phyloP scores from a whole-genome alignment of 1,140 invertebrate species.

The Heliconius hermathena region DNA sequence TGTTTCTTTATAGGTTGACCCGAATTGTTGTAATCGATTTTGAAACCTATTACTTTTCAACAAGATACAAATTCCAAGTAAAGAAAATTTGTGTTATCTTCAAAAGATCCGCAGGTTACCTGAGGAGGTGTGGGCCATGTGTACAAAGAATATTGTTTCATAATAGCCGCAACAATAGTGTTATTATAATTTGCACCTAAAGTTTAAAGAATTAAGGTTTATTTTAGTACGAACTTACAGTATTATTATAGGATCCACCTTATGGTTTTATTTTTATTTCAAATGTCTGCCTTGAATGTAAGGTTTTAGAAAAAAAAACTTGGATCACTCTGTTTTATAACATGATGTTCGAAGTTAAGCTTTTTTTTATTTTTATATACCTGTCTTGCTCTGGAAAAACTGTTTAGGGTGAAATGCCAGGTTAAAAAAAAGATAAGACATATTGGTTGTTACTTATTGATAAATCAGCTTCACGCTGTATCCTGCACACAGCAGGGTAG shows the following conservation, averaged over 20 bases:
- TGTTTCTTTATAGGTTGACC: constrained; percentile 5
- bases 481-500: too few species aligned
- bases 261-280: background rate
- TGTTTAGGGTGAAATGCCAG: too few species aligned
- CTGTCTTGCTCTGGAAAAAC: too few species aligned
- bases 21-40: background rate
- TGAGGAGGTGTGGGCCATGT: constrained; percentile 55
- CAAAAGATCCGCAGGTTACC: constrained; percentile 50
- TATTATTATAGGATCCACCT: constrained; percentile 12
- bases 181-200: background rate
- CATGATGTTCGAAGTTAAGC: background rate
- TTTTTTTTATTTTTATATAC: background rate
- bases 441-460: too few species aligned
- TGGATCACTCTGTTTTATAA: background rate
- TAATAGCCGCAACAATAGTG: constrained; percentile 3
- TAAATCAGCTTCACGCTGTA: too few species aligned
- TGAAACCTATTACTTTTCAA: background rate
- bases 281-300: background rate
- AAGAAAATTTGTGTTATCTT: constrained; percentile 27
- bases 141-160: constrained; percentile 48
- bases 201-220: background rate
- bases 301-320: background rate
- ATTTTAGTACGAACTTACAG: background rate
- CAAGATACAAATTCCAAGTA: background rate
- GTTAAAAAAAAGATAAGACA: too few species aligned